phyloP scores from a whole-genome alignment of 2,113 vertebrate species.

The Platanista minor region DNA sequence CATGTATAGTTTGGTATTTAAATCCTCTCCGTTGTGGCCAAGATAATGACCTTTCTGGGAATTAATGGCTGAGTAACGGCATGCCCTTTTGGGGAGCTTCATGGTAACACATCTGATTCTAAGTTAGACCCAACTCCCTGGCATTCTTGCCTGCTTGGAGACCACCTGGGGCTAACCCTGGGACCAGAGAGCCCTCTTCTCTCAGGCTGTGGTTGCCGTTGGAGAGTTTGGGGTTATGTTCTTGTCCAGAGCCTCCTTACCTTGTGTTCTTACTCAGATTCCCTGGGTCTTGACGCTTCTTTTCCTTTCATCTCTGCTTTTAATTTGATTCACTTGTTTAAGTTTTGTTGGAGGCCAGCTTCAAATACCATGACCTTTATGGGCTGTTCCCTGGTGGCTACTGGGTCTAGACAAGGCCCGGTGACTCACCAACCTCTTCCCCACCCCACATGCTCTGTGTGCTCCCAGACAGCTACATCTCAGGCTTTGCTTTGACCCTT shows the following conservation, averaged over 20 bases:
- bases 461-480: not conserved
- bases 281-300: not conserved
- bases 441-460: fast-evolving
- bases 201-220: not conserved
- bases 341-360: not conserved
- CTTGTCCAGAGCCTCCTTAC: not conserved
- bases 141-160: not conserved
- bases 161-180: not conserved
- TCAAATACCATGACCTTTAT: not conserved
- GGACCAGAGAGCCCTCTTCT: not conserved
- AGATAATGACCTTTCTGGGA: slow-evolving; percentile 17
- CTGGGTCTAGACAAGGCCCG: not conserved
- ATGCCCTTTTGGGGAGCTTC: not conserved
- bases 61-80: not conserved
- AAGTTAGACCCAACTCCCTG: not conserved
- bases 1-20: slow-evolving; percentile 45
- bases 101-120: not conserved
- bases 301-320: not conserved
- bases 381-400: not conserved
- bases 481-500: not conserved
- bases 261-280: not conserved
- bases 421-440: not conserved
- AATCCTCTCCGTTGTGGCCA: not conserved
- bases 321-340: not conserved
- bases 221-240: not conserved